Evolutionary conservation across 30 jellyfish, hydroid and myxozoan species (phyloP).

Genomic region (Pseudorhiza aurosa): DNA sequence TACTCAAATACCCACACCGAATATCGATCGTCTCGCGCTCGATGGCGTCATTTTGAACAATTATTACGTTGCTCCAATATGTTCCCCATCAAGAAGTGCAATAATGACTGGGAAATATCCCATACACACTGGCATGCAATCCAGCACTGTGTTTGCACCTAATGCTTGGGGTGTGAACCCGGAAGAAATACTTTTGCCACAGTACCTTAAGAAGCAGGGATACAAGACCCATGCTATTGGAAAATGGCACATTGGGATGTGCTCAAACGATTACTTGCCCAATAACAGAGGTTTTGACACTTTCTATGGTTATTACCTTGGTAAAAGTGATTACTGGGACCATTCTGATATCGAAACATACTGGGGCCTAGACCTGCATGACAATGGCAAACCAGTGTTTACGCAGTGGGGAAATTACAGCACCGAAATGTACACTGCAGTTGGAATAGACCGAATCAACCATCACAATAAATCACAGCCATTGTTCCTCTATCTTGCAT

Average conservation of each 20-base stretch:
- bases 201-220: conserved; percentile 65
- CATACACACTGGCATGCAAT: conserved; percentile 95
- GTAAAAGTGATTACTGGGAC: conserved; percentile 96
- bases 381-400: conserved; percentile 87
- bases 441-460: conserved; percentile 57
- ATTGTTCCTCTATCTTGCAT: conserved; percentile 86
- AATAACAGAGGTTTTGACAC: conserved; percentile 93
- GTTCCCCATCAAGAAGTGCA: conserved; percentile 96
- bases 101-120: conserved; percentile 97
- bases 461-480: conserved; percentile 84
- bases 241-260: conserved; percentile 96
- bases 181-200: conserved; percentile 73
- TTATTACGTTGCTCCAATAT: conserved; percentile 89
- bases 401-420: conserved; percentile 93
- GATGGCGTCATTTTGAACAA: conserved; percentile 85
- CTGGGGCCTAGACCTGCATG: conserved; percentile 96
- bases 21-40: conserved; percentile 79
- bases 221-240: conserved; percentile 97
- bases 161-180: conserved; percentile 95
- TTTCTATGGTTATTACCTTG: conserved; percentile 90
- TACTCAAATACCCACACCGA: conserved; percentile 92
- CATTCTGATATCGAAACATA: conserved; percentile 77
- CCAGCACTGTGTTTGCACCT: conserved; percentile 80
- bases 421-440: conserved; percentile 88
- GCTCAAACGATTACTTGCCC: conserved; percentile 80